phyloP scores from a whole-genome alignment of 2,113 vertebrate species.

The Dryoscopus gambensis region DNA sequence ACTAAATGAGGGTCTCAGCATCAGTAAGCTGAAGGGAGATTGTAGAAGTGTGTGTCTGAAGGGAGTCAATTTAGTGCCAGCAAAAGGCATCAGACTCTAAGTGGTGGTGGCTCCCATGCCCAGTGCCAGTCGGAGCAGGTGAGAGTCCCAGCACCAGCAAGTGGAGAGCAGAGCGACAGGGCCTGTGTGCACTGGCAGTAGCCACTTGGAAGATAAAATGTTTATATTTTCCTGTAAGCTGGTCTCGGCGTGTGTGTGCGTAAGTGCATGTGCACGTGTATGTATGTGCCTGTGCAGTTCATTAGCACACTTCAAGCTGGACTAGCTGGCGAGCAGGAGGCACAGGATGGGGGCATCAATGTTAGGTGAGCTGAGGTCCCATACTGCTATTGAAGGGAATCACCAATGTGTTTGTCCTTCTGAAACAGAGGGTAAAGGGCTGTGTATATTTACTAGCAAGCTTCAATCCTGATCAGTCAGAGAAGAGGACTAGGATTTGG shows the following conservation, averaged over 20 bases:
- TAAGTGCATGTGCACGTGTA: neutral
- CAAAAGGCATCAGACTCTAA: too few species aligned
- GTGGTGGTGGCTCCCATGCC: fast-evolving
- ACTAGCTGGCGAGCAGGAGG: fast-evolving
- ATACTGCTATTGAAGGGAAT: fast-evolving
- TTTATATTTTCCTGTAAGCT: neutral
- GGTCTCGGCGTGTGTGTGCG: too few species aligned
- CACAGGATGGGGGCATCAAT: fast-evolving
- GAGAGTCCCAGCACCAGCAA: neutral
- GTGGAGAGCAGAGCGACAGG: neutral
- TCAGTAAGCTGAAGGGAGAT: neutral
- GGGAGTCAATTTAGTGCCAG: neutral
- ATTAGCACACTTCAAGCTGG: neutral
- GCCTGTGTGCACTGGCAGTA: neutral
- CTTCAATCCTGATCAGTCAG: neutral
- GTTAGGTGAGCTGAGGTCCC: neutral
- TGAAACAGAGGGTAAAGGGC: neutral
- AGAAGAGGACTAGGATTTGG: neutral
- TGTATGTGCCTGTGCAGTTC: neutral
- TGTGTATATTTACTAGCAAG: neutral
- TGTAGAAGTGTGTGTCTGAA: fast-evolving
- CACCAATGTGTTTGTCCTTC: neutral
- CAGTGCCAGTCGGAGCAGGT: fast-evolving
- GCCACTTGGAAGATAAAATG: neutral
- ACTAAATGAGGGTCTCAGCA: neutral